Evolutionary conservation across 2,113 vertebrate species (phyloP).

Genomic region (Thalassoma bifasciatum): DNA sequence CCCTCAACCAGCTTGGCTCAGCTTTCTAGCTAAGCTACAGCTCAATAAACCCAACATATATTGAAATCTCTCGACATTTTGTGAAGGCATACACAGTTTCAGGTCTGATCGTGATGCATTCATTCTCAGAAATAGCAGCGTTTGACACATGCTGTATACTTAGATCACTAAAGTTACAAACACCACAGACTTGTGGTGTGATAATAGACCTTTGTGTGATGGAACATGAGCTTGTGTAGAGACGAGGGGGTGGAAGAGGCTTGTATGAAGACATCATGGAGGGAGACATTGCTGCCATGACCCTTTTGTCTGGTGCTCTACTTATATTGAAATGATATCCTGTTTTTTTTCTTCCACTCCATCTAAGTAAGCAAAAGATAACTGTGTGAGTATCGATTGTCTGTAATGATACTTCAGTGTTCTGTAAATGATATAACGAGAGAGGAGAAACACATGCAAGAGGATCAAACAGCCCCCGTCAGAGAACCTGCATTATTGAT

Average conservation of each 20-base stretch:
- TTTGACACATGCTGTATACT: not conserved
- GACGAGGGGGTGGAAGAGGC: not conserved
- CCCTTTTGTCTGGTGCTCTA: not conserved
- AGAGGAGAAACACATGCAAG: constrained; percentile 32
- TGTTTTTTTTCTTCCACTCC: not conserved
- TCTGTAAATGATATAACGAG: constrained; percentile 52
- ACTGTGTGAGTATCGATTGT: constrained; percentile 44
- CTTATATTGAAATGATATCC: not conserved
- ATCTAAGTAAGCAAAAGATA: constrained; percentile 29
- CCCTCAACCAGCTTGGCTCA: not conserved
- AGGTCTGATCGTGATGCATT: not conserved
- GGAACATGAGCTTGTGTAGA: no score
- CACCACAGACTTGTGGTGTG: no score
- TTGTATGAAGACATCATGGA: not conserved
- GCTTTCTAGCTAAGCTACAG: not conserved
- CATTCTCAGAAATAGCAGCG: not conserved
- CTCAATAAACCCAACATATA: not conserved
- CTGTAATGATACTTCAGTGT: constrained; percentile 41
- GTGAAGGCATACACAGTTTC: not conserved
- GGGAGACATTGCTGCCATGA: no score
- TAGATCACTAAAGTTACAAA: no score
- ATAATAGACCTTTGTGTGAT: no score
- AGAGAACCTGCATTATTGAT: constrained; percentile 78
- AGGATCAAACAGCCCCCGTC: constrained; percentile 58
- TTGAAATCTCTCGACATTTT: no score